Evolutionary conservation across 1,140 invertebrate genomes (phyloP).

Genomic region (Globodera ellingtonae): DNA sequence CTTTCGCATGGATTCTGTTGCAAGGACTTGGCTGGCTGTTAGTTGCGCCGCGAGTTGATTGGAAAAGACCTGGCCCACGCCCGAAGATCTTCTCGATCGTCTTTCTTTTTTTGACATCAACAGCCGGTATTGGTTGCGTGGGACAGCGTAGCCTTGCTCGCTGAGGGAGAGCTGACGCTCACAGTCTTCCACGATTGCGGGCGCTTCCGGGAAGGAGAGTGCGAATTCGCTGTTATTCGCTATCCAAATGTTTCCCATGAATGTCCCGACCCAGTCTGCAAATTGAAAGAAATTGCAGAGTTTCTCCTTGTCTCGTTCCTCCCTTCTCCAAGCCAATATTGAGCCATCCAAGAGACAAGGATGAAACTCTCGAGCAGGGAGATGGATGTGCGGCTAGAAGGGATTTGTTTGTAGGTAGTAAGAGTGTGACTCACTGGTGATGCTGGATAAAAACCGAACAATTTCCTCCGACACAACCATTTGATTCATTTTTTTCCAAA

Average conservation of each 20-base stretch:
- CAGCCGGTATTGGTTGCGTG: background rate
- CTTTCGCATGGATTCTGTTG: no score
- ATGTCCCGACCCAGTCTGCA: background rate
- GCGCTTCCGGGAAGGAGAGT: background rate
- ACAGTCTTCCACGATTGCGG: background rate
- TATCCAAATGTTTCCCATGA: conserved; percentile 7
- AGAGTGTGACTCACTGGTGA: no score
- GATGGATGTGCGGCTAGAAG: no score
- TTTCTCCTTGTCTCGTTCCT: background rate
- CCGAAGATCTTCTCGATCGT: background rate
- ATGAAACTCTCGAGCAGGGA: no score
- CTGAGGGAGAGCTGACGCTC: background rate
- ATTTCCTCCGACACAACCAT: no score
- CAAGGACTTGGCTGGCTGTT: no score
- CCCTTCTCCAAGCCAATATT: background rate
- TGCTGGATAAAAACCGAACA: no score
- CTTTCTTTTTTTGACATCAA: background rate
- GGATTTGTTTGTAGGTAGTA: no score
- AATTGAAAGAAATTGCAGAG: background rate
- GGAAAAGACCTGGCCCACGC: background rate
- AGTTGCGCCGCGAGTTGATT: background rate
- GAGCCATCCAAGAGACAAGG: background rate
- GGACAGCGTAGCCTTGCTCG: conserved; percentile 6
- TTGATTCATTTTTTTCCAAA: no score
- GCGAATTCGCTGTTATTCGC: background rate